phyloP scores from a whole-genome alignment of 2,888 invertebrate genomes.

The Torymus auratus region DNA sequence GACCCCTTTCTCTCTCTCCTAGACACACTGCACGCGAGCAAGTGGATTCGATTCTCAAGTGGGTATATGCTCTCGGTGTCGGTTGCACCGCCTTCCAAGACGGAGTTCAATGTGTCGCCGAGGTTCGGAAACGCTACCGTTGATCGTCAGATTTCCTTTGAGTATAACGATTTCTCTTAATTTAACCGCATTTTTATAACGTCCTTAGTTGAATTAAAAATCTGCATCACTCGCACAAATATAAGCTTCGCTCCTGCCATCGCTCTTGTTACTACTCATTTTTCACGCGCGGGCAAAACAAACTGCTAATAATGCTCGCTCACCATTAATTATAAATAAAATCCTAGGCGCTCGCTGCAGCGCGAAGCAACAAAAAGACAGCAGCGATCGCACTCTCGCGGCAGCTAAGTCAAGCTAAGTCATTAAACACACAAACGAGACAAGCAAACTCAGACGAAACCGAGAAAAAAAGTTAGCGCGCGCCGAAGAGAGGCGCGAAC shows the following conservation, averaged over 20 bases:
- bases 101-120: not conserved
- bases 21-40: too few species aligned
- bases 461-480: too few species aligned
- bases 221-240: too few species aligned
- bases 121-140: slow-evolving; percentile 35
- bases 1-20: slow-evolving; percentile 56
- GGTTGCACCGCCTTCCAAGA: slow-evolving; percentile 55
- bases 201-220: too few species aligned
- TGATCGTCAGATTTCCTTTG: slow-evolving; percentile 62
- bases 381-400: not conserved
- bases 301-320: not conserved
- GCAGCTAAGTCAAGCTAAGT: too few species aligned
- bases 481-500: too few species aligned
- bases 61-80: slow-evolving; percentile 12
- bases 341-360: not conserved
- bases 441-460: too few species aligned
- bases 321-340: slow-evolving; percentile 28
- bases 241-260: too few species aligned
- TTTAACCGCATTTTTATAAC: not conserved
- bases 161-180: not conserved
- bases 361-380: too few species aligned
- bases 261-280: not conserved
- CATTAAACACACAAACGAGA: too few species aligned
- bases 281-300: not conserved
- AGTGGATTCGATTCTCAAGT: too few species aligned